Evolutionary conservation across 2,797 vertebrate genomes (phyloP).

Genomic region (Tiaroga cobitis): DNA sequence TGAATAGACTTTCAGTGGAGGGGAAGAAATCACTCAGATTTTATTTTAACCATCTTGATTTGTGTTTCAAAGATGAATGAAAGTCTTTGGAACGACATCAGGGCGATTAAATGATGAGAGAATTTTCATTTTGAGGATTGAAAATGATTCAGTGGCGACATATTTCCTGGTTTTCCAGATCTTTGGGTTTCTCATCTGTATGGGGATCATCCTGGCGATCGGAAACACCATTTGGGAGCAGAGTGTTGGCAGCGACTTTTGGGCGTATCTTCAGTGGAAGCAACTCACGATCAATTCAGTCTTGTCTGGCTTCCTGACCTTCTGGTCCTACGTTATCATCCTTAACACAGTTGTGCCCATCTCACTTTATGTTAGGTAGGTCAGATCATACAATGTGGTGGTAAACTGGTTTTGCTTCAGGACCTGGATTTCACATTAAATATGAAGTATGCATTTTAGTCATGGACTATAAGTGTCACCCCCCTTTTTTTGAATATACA

Average conservation of each 20-base stretch:
- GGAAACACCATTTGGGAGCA: constrained; percentile 82
- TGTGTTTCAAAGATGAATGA: background rate
- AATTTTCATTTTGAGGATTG: background rate
- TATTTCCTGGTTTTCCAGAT: constrained; percentile 70
- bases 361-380: constrained; percentile 83
- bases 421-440: background rate
- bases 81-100: too few species aligned
- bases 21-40: too few species aligned
- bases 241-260: constrained; percentile 72
- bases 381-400: background rate
- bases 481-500: too few species aligned
- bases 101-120: background rate
- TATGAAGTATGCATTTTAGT: background rate
- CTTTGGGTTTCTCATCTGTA: constrained; percentile 80
- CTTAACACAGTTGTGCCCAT: constrained; percentile 84
- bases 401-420: background rate
- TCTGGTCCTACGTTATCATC: constrained; percentile 84
- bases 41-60: background rate
- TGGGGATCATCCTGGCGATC: constrained; percentile 79
- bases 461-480: too few species aligned
- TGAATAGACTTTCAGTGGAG: too few species aligned
- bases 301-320: constrained; percentile 82
- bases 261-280: constrained; percentile 71
- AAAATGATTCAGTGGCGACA: background rate
- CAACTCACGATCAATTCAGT: constrained; percentile 67